Conservation (phyloP, 2,797 vertebrate genomes). For the Enteromius afrohamiltoni region DNA sequence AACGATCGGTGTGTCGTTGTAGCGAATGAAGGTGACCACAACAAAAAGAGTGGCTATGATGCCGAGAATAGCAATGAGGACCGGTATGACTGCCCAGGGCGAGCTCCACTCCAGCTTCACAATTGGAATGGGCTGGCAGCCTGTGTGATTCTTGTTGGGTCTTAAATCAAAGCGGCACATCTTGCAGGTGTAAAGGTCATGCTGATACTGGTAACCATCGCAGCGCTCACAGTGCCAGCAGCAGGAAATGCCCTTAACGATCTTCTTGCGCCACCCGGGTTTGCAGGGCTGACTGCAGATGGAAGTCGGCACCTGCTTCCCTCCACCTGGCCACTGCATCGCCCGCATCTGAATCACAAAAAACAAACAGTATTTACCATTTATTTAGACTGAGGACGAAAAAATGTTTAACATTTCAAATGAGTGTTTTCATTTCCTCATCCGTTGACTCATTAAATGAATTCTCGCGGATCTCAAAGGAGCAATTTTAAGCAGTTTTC, state of each 20-base stretch:
- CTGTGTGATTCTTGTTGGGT: slow-evolving; percentile 93
- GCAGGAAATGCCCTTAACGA: slow-evolving; percentile 95
- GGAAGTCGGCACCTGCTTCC: slow-evolving; percentile 86
- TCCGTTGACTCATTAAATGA: slow-evolving; percentile 14
- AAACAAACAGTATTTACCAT: slow-evolving; percentile 32
- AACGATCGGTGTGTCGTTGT: slow-evolving; percentile 97
- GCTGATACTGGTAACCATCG: slow-evolving; percentile 96
- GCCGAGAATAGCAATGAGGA: slow-evolving; percentile 90
- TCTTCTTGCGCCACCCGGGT: slow-evolving; percentile 93
- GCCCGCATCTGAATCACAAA: slow-evolving; percentile 78
- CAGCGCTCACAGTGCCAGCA: slow-evolving; percentile 99
- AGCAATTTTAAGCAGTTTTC: background rate
- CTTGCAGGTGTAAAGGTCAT: slow-evolving; percentile 92
- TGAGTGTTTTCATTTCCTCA: slow-evolving; percentile 20
- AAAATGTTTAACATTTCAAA: slow-evolving; percentile 12
- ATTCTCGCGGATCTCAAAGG: slow-evolving; percentile 8
- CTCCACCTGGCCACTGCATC: slow-evolving; percentile 91
- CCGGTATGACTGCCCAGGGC: slow-evolving; percentile 93
- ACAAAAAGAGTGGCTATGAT: slow-evolving; percentile 94
- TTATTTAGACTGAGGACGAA: background rate
- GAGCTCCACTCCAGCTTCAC: slow-evolving; percentile 97
- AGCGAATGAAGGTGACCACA: slow-evolving; percentile 92
- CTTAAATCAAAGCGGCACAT: slow-evolving; percentile 92
- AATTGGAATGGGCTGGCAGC: slow-evolving; percentile 91
- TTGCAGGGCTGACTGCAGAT: slow-evolving; percentile 97